Base-by-base conservation (phyloP, 2,113 vertebrate species). In the Pyxicephalus adspersus region DNA sequence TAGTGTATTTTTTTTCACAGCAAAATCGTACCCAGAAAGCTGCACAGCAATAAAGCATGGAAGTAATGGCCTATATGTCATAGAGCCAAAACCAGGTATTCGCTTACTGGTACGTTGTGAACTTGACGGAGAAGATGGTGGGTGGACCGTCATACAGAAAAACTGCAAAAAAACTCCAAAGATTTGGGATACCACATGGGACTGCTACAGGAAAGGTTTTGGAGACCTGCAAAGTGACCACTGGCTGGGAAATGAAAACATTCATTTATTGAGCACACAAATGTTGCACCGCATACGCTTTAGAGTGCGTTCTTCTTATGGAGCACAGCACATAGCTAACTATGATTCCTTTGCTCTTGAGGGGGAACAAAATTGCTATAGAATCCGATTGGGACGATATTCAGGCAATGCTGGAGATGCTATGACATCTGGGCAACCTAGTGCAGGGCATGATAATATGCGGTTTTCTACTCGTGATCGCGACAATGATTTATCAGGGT, bases 101-200 rank as follows among this genome's bases (percentile, higher is more conserved):
- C 85, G 82, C 11, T 74, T 90, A 0, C 83, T 91, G 61, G 90
- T 91, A 76, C 87, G 86, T 68, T 90, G 90, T 0, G 85, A 89
- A 26, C 87, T 88, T 85, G 87, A 82, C 0, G 54, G 70, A 1
- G 84, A 84, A 2, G 55, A 81, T 0, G 87, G 87, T 0, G 87
- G 88, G 58, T 91, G 89, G 90, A 91, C 89, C 0, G 85, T 90
- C 50, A 83, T 91, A 73, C 90, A 91, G 81, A 89, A 85, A 76
- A 91, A 91, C 71, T 85, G 76, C 77, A 65, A 64, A 0, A 83
- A 83, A 74, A 86, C 84, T 0, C 20, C 83, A 0, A 81, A 87
- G 45, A 86, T 86, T 75, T 91, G 90, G 89, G 86, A 85, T 0
- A 86, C 88, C 80, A 81, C 87, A 80, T 91, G 90, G 90, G 88